Percentiles rank a stretch among this genome's conserved stretches.
Evolutionary conservation across 2,888 invertebrate genomes (phyloP).

Genomic region (Lasioglossum leucozonium): DNA sequence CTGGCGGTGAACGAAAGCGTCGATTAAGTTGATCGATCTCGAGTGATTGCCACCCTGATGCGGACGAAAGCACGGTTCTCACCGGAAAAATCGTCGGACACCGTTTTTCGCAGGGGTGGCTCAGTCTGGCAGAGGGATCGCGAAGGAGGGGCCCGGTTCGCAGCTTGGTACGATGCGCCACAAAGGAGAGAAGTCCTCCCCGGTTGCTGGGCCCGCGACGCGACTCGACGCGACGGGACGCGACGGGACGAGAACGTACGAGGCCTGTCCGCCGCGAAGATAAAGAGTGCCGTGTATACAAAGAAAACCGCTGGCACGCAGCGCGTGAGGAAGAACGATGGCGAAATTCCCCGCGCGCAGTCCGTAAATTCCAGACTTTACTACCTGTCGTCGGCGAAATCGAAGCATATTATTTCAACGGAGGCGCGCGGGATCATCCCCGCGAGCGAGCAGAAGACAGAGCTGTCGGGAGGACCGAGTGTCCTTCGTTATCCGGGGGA

Average conservation of each 20-base stretch:
- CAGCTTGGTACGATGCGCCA: constrained; percentile 14
- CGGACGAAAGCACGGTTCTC: background rate
- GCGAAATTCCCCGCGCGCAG: constrained; percentile 58
- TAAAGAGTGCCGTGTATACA: constrained; percentile 46
- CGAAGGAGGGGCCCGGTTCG: constrained; percentile 5
- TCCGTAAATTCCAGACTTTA: constrained; percentile 67
- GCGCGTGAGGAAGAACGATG: constrained; percentile 61
- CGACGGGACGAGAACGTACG: constrained; percentile 31
- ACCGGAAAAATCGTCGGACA: background rate
- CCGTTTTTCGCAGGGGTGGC: background rate
- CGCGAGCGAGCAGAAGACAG: background rate
- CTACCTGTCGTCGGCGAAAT: constrained; percentile 70
- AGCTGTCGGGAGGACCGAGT: background rate
- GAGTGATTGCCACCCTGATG: background rate
- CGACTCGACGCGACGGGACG: constrained; percentile 8
- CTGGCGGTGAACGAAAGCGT: too few species aligned
- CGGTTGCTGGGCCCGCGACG: constrained; percentile 3
- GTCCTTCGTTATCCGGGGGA: constrained; percentile 3
- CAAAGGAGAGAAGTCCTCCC: constrained; percentile 3
- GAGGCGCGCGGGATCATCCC: constrained; percentile 38
- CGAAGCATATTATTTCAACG: constrained; percentile 69
- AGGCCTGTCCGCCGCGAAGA: constrained; percentile 44
- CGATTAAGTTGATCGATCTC: too few species aligned
- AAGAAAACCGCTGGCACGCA: constrained; percentile 50
- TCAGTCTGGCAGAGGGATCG: background rate